Percentiles rank a stretch among this genome's conserved stretches.
Conservation (phyloP, 2,113 vertebrate species). For the Dicrurus megarhynchus region DNA sequence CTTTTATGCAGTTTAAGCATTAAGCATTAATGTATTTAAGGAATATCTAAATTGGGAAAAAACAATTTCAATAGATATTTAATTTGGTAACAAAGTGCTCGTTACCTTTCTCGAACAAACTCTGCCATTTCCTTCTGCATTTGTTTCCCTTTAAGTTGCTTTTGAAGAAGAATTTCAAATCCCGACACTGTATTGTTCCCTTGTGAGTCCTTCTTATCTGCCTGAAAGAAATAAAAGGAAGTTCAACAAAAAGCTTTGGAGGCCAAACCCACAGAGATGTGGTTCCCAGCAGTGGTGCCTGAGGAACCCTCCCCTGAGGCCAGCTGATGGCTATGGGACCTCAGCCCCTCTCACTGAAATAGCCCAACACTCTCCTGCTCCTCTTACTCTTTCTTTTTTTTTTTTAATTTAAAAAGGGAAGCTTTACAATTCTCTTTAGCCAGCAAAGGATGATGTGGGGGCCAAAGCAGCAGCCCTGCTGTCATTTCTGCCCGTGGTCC, state of each 20-base stretch:
- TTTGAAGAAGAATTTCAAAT: slow-evolving; percentile 95
- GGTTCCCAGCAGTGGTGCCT: background rate
- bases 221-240: slow-evolving; percentile 69
- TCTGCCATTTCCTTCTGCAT: slow-evolving; percentile 99
- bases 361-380: background rate
- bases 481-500: background rate
- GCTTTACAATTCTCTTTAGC: background rate
- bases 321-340: background rate
- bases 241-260: background rate
- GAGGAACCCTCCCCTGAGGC: background rate
- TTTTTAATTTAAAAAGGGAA: background rate
- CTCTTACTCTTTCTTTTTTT: background rate
- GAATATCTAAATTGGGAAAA: background rate
- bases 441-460: background rate
- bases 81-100: background rate
- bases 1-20: background rate
- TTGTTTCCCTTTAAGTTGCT: slow-evolving; percentile 96
- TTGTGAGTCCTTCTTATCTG: slow-evolving; percentile 92
- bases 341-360: background rate
- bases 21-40: background rate
- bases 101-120: slow-evolving; percentile 93
- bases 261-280: background rate
- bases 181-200: slow-evolving; percentile 86
- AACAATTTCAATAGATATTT: background rate
- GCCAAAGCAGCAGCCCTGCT: background rate